phyloP scores from a whole-genome alignment of 2,888 invertebrate species.

The Oeneis ivallda region DNA sequence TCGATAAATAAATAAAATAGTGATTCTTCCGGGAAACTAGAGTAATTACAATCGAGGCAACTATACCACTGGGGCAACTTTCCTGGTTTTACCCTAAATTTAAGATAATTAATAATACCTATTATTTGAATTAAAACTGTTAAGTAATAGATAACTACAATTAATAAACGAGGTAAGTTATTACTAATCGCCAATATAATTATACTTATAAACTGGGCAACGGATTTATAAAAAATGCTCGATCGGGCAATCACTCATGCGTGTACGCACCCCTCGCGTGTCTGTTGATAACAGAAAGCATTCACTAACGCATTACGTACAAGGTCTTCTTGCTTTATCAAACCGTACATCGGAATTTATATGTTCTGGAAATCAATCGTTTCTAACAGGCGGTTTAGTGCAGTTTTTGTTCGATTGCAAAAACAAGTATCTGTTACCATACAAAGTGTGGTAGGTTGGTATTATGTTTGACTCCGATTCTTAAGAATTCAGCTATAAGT shows the following conservation, averaged over 20 bases:
- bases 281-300: slow-evolving; percentile 43
- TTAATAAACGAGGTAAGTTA: too few species aligned
- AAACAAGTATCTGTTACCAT: slow-evolving; percentile 17
- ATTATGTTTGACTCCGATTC: too few species aligned
- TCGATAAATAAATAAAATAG: too few species aligned
- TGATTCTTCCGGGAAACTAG: too few species aligned
- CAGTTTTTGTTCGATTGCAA: slow-evolving; percentile 35
- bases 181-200: too few species aligned
- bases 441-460: not conserved
- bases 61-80: too few species aligned
- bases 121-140: slow-evolving; percentile 4
- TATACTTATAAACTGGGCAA: slow-evolving; percentile 14
- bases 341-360: slow-evolving; percentile 38
- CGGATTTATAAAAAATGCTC: slow-evolving; percentile 29
- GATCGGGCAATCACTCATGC: slow-evolving; percentile 35
- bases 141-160: slow-evolving; percentile 10
- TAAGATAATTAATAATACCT: slow-evolving; percentile 9
- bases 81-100: too few species aligned
- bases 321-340: slow-evolving; percentile 48
- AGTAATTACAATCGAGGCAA: too few species aligned
- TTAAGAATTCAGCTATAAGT: too few species aligned
- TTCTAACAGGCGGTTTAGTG: slow-evolving; percentile 32
- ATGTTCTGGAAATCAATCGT: slow-evolving; percentile 42
- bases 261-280: slow-evolving; percentile 46
- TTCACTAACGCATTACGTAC: slow-evolving; percentile 41